Base-by-base conservation (phyloP, 2,113 vertebrate genomes). In the Takifugu bimaculatus region DNA sequence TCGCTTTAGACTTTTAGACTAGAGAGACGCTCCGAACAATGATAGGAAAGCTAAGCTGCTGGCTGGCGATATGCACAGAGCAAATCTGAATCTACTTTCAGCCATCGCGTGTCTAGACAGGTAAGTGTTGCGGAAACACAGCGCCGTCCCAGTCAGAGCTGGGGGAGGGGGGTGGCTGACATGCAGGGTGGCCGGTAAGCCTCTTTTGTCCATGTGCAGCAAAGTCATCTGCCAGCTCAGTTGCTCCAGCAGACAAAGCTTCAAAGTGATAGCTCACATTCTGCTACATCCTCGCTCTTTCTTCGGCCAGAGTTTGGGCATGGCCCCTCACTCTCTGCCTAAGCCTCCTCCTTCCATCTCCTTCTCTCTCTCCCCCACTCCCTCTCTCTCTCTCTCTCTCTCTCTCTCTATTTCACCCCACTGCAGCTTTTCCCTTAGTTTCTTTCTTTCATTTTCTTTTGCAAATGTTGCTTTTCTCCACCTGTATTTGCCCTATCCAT, bases 171-270 rank as follows among this genome's bases (percentile, higher is more conserved):
- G 70, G 79, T 56, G 73, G 81, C 75, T 84, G 82, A 87, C 80
- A 86, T 74, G 72, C 82, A 60, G 76, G 72, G 78, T 70, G 80
- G 77, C 68, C 85, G 70, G 60, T 83, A 86, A 84, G 81, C 78
- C 74, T 79, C 85, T 85, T 84, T 86, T 82, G 83, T 85, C 82
- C 83, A 74, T 74, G 75, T 84, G 82, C 82, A 83, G 83, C 79
- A 78, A 67, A 83, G 77, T 86, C 86, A 77, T 86, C 80, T 84
- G 83, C 60, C 77, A 79, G 86, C 85, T 87, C 85, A 81, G 77
- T 82, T 68, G 79, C 79, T 83, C 77, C 44, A 27, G 68, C 82
- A 81, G 83, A 89, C 86, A 83, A 86, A 85, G 83, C 83, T 84
- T 74, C 65, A 56, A 74, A 65, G 63, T 72, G 83, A 76, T 82